Conservation (phyloP, 2,797 vertebrate species). For the Scyliorhinus canicula region DNA sequence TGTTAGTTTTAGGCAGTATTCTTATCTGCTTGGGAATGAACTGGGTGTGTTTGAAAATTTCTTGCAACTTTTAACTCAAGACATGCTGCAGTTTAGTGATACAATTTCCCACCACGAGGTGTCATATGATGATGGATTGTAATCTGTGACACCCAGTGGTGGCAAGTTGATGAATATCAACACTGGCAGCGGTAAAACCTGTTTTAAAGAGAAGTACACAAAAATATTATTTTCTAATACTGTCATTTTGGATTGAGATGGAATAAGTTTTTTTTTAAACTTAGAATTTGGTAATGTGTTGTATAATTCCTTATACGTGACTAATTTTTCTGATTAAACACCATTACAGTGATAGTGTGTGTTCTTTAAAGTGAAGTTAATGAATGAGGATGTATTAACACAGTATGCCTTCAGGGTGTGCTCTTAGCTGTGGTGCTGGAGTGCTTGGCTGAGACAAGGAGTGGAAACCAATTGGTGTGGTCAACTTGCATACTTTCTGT, state of each 20-base stretch:
- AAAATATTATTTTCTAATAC: background rate
- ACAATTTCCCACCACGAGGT: slow-evolving; percentile 6
- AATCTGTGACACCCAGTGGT: background rate
- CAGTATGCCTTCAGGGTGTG: background rate
- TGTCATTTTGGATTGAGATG: background rate
- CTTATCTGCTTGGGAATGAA: background rate
- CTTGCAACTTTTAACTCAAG: background rate
- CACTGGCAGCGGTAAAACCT: background rate
- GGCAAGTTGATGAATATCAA: background rate
- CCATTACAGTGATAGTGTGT: background rate
- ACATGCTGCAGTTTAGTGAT: background rate
- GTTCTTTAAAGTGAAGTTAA: background rate
- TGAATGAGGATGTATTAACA: background rate
- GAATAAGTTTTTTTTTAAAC: background rate
- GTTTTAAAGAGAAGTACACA: background rate
- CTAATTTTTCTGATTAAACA: background rate
- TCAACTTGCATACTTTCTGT: background rate
- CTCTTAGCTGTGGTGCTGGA: background rate
- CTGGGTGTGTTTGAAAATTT: background rate
- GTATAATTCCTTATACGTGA: background rate
- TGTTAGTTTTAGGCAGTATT: background rate
- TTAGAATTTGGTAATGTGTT: background rate
- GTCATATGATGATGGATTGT: background rate
- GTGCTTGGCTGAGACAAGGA: background rate
- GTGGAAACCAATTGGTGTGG: background rate